Percentiles rank a stretch among this genome's conserved stretches.
Evolutionary conservation across 2,797 vertebrate genomes (phyloP).

Genomic region (Tokudaia tokunoshimensis): DNA sequence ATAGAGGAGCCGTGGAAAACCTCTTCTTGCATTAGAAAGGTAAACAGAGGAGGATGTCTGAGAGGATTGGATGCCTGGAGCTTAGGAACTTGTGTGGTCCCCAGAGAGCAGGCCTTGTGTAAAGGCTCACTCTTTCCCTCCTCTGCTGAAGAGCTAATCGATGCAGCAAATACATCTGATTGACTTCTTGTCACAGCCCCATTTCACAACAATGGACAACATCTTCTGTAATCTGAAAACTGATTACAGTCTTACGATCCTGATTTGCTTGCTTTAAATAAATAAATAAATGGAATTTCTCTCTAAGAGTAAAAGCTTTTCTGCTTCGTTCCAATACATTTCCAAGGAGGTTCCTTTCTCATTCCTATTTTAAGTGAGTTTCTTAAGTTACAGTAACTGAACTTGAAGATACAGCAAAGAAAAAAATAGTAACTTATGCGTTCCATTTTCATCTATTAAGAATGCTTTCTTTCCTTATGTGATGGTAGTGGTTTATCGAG

Average conservation of each 20-base stretch:
- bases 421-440: constrained; percentile 48
- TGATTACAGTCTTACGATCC: constrained; percentile 75
- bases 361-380: constrained; percentile 48
- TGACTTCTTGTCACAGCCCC: constrained; percentile 82
- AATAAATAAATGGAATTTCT: constrained; percentile 63
- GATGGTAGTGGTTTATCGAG: background rate
- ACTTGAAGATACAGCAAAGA: constrained; percentile 64
- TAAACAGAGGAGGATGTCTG: constrained; percentile 1
- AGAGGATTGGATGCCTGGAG: constrained; percentile 24
- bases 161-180: constrained; percentile 81
- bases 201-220: constrained; percentile 81
- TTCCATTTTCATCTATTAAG: constrained; percentile 66
- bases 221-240: constrained; percentile 83
- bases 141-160: constrained; percentile 74
- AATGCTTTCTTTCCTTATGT: constrained; percentile 36
- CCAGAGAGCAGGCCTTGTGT: constrained; percentile 58
- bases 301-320: constrained; percentile 50
- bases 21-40: constrained; percentile 45
- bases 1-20: background rate
- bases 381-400: constrained; percentile 69
- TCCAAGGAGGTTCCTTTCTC: constrained; percentile 59
- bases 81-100: background rate
- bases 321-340: constrained; percentile 19
- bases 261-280: constrained; percentile 30
- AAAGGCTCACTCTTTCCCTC: constrained; percentile 10